Conservation (phyloP, 2,113 vertebrate genomes). For the Sebastes fasciatus region DNA sequence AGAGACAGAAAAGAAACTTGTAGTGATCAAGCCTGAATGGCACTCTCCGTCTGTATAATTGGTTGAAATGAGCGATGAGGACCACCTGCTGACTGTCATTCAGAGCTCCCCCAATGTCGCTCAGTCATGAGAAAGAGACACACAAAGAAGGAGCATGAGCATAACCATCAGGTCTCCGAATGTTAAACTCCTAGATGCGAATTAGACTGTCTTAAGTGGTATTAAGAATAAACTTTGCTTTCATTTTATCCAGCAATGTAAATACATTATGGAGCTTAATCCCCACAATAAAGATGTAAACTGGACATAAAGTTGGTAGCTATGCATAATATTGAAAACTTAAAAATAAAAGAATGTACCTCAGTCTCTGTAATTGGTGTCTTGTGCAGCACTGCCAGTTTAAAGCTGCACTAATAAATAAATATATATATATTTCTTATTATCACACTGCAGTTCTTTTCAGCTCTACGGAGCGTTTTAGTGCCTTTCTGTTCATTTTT, state of each 20-base stretch:
- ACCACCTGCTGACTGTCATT: slow-evolving; percentile 72
- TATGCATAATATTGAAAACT: neutral
- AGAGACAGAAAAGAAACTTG: slow-evolving; percentile 51
- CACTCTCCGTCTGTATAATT: slow-evolving; percentile 69
- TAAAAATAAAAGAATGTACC: neutral
- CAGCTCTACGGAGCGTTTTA: neutral
- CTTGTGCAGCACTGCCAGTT: neutral
- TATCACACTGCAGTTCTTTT: too few species aligned
- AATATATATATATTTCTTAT: too few species aligned
- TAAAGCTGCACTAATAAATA: neutral
- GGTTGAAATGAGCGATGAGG: slow-evolving; percentile 70
- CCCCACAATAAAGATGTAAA: neutral
- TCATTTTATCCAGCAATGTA: neutral
- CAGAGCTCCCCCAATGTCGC: slow-evolving; percentile 50
- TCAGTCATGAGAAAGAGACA: slow-evolving; percentile 21
- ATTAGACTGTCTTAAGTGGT: neutral
- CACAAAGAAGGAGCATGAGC: neutral
- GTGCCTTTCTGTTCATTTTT: neutral
- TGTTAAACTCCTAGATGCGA: neutral
- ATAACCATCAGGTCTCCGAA: slow-evolving; percentile 15
- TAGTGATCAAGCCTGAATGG: slow-evolving; percentile 54
- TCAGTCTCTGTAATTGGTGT: neutral
- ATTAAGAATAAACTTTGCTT: neutral
- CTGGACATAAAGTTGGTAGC: neutral
- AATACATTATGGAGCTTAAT: neutral